phyloP scores from a whole-genome alignment of 2,797 vertebrate genomes.

The Eupleurogrammus muticus region DNA sequence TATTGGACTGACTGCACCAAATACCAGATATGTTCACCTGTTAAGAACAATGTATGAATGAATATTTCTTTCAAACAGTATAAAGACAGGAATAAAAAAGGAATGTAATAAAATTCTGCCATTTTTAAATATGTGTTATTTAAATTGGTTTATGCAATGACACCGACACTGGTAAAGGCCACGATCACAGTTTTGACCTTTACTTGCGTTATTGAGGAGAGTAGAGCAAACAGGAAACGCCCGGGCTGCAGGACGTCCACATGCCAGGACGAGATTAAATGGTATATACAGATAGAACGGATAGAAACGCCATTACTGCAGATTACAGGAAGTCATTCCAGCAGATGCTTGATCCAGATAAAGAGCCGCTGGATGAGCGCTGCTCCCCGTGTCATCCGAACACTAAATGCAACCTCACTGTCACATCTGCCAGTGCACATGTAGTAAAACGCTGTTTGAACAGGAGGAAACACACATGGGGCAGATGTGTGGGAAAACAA shows the following conservation, averaged over 20 bases:
- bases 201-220: too few species aligned
- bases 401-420: conserved; percentile 25
- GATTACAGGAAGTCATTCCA: background rate
- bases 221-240: conserved; percentile 1
- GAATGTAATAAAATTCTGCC: too few species aligned
- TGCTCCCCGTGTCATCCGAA: background rate
- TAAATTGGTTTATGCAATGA: too few species aligned
- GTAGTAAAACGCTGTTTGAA: conserved; percentile 17
- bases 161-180: background rate
- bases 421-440: conserved; percentile 28
- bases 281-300: background rate
- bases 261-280: background rate
- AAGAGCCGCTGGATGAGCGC: background rate
- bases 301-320: background rate
- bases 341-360: background rate
- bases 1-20: too few species aligned
- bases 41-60: too few species aligned
- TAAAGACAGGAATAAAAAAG: too few species aligned
- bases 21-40: too few species aligned
- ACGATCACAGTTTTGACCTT: background rate
- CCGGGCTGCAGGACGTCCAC: background rate
- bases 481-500: background rate
- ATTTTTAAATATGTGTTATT: too few species aligned
- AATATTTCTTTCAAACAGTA: too few species aligned
- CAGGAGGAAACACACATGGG: conserved; percentile 38